Percentiles rank a stretch among this genome's conserved stretches.
These are phyloP conservation scores for Stictonetta naevosa DNA, from an alignment of 2,113 vertebrate genomes.

Conservation along the genomic window DNA sequence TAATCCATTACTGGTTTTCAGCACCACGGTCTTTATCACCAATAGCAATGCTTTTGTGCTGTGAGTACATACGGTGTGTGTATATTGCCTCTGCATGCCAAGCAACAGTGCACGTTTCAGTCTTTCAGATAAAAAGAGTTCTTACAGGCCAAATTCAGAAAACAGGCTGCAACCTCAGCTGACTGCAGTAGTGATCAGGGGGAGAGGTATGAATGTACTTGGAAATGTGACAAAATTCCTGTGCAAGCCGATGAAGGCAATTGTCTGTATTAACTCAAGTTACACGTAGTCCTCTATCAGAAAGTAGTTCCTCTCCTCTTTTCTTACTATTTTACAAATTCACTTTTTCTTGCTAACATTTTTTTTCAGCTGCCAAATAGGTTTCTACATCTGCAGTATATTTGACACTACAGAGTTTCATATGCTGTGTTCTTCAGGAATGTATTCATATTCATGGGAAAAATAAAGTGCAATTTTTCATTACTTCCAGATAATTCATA, in stretches of 20 bases:
- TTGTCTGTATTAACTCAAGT: background rate
- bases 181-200: fast-evolving
- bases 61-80: too few species aligned
- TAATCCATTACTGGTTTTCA: background rate
- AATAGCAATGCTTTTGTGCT: background rate
- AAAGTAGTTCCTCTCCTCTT: background rate
- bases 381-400: background rate
- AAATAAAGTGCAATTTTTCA: background rate
- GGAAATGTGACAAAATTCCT: background rate
- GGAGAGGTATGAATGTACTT: fast-evolving
- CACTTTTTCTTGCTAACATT: background rate
- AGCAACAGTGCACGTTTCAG: background rate
- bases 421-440: background rate
- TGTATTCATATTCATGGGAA: background rate
- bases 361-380: background rate
- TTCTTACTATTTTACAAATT: background rate
- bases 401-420: background rate
- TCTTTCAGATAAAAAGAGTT: background rate
- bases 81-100: background rate
- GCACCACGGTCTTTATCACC: background rate
- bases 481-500: background rate
- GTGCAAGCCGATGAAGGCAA: background rate
- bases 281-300: background rate
- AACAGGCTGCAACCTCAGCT: background rate
- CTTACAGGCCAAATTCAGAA: background rate